These are phyloP conservation scores for Apamea anceps DNA, from an alignment of 2,888 invertebrate genomes.

Conservation along the genomic window DNA sequence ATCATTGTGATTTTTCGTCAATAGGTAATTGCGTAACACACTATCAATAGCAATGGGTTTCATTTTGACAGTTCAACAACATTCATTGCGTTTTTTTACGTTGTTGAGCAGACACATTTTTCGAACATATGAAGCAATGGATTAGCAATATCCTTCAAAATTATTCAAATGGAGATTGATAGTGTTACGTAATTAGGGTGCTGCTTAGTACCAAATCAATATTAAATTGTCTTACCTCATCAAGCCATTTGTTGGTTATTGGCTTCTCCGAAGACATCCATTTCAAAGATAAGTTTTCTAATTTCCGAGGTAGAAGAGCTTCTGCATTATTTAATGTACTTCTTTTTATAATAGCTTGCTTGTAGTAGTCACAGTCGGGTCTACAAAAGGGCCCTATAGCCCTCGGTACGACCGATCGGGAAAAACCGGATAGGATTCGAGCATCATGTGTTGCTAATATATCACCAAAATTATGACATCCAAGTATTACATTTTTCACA, in stretches of 20 bases:
- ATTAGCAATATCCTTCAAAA: too few relatives aligned
- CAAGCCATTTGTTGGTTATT: slow-evolving; percentile 15
- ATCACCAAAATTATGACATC: slow-evolving; percentile 8
- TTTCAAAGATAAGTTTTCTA: not conserved
- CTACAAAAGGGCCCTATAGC: not conserved
- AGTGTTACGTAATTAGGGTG: too few relatives aligned
- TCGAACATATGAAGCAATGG: too few relatives aligned
- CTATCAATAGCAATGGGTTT: too few relatives aligned
- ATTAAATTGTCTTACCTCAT: slow-evolving; percentile 31
- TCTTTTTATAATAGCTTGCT: not conserved
- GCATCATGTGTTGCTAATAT: not conserved
- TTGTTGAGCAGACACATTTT: too few relatives aligned
- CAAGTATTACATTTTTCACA: slow-evolving; percentile 17
- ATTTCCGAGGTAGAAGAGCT: not conserved
- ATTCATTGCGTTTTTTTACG: too few relatives aligned
- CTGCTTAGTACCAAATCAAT: not conserved
- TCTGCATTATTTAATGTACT: not conserved
- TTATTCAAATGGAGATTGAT: too few relatives aligned
- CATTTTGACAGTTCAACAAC: too few relatives aligned
- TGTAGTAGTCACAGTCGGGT: not conserved
- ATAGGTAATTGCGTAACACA: too few relatives aligned
- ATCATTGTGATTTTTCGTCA: not conserved
- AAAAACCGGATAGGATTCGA: not conserved
- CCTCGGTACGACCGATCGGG: not conserved
- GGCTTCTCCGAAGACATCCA: not conserved